Percentiles rank a stretch among this genome's conserved stretches.
These are phyloP conservation scores for Drosophila burlai DNA, from an alignment of 1,140 invertebrate genomes.

Conservation along the genomic window DNA sequence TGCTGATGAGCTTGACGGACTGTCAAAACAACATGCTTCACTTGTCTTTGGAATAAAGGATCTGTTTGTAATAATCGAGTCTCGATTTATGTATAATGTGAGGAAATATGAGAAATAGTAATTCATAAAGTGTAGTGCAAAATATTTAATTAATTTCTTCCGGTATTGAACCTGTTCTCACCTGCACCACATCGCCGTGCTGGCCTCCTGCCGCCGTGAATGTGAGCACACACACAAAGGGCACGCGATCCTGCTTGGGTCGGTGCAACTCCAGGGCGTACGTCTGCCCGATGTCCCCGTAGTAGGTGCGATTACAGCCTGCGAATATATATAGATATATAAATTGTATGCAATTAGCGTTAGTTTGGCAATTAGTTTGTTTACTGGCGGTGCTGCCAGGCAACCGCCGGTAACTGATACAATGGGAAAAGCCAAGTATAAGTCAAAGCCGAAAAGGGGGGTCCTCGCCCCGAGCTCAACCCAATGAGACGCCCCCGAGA, in stretches of 20 bases:
- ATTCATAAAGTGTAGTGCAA: not conserved
- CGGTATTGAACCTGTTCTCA: constrained; percentile 75
- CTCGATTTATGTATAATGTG: not conserved
- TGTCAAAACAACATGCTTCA: not conserved
- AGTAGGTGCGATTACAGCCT: constrained; percentile 95
- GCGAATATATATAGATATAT: constrained; percentile 56
- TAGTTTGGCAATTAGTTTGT: constrained; percentile 65
- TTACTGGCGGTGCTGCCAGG: constrained; percentile 38
- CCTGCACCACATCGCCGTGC: constrained; percentile 94
- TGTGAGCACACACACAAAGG: constrained; percentile 93
- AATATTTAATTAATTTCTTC: not conserved
- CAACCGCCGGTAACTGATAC: constrained; percentile 28
- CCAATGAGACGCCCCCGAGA: constrained; percentile 20
- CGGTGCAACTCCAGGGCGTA: constrained; percentile 93
- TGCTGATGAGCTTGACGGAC: not conserved
- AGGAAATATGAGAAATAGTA: not conserved
- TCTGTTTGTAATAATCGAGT: not conserved
- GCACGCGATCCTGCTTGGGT: constrained; percentile 92
- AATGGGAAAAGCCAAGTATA: not conserved
- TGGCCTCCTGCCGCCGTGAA: constrained; percentile 93
- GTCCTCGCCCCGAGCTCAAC: not conserved
- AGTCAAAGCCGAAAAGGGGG: not conserved
- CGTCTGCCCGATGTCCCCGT: constrained; percentile 92
- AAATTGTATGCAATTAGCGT: constrained; percentile 70
- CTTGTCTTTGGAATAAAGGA: not conserved